Evolutionary conservation across 2,113 vertebrate genomes (phyloP).

Genomic region (Burhinus bistriatus): DNA sequence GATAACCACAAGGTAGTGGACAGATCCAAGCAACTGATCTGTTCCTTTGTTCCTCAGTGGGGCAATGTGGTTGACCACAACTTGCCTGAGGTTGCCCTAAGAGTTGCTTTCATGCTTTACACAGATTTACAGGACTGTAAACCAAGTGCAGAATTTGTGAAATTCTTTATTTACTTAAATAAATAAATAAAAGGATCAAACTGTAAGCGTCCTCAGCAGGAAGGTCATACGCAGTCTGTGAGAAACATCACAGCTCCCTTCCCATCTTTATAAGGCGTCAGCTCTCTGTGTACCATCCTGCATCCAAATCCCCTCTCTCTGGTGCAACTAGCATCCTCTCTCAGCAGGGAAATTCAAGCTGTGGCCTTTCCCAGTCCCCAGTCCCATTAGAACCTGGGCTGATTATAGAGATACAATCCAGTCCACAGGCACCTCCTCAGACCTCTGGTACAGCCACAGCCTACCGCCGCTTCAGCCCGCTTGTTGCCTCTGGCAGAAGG

Average conservation of each 20-base stretch:
- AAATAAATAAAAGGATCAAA: background rate
- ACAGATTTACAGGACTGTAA: background rate
- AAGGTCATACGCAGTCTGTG: background rate
- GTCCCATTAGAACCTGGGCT: background rate
- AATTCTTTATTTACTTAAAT: background rate
- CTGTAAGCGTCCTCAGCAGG: background rate
- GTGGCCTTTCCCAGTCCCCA: background rate
- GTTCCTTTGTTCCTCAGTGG: background rate
- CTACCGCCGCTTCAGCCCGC: background rate
- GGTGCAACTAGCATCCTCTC: background rate
- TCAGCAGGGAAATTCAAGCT: background rate
- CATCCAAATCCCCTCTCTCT: rapidly evolving
- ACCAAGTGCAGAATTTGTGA: background rate
- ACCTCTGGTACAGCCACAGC: background rate
- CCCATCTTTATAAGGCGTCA: background rate
- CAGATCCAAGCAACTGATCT: background rate
- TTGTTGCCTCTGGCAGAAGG: background rate
- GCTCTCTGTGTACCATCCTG: background rate
- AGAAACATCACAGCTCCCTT: background rate
- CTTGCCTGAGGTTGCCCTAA: background rate
- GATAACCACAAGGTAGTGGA: background rate
- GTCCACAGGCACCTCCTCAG: rapidly evolving
- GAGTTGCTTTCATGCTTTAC: background rate
- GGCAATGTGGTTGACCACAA: background rate
- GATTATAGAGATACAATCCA: background rate